Evolutionary conservation across 2,888 invertebrate species (phyloP), one percentile per base, ranked within the genome.

Genomic region (Papilio protenor): DNA sequence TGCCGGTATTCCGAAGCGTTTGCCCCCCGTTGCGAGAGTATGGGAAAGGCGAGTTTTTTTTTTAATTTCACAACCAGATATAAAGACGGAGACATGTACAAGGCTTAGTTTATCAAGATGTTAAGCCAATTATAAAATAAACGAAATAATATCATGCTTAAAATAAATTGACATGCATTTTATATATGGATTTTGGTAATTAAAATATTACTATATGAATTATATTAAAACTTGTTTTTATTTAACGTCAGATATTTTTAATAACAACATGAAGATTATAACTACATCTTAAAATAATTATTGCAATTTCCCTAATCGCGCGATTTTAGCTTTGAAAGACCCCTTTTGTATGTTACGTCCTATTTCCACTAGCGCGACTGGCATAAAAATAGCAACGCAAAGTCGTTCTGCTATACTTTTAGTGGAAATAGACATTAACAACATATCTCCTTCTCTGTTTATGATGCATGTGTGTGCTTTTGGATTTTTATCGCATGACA

Each of bases 1-100:
- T 52, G 47, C 16, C 66, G 59, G 69, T 27, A 72, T 27, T 49
- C 21, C 73, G 71, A 73, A 72, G 77, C 75, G 79, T 79, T 70
- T 73, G 76, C 83, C 82, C 80, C 83, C 83, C 77, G 82, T 77
- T n/a, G 83, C 12, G 83, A 76, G 45, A 69, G 79, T 73, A 79
- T 73, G 73, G 76, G 75, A 76, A 75, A 78, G 75, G 72, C 75
- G 45, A 72, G 78, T 49, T 59, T 75, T 75, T 75, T 40, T 73
- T 77, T 71, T 75, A 52, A 69, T 75, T 64, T 75, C 71, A 52
- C 74, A 71, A 75, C 59, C 49, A 75, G 75, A 71, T 45, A 69
- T 33, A 18, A 77, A 27, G 66, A 27, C 52, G 73, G 47, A 57
- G 77, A 73, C 73, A 66, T 45, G 64, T 45, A 40, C 49, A 47